These are phyloP conservation scores for Rhopalosiphum padi DNA, from an alignment of 1,140 invertebrate species.

Conservation along the genomic window DNA sequence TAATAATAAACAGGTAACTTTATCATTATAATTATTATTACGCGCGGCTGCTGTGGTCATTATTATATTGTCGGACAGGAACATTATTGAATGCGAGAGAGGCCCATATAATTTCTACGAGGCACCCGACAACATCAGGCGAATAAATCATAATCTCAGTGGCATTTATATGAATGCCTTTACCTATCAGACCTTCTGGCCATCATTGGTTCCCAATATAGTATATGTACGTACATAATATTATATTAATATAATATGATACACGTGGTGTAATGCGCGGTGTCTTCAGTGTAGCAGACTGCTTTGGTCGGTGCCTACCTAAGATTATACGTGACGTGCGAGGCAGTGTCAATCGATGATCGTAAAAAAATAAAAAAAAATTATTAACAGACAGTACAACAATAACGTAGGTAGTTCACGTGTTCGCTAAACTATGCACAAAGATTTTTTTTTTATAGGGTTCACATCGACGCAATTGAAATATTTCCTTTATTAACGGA, in stretches of 20 bases:
- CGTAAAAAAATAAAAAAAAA: slow-evolving; percentile 28
- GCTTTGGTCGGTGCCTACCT: not conserved
- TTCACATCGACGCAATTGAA: not conserved
- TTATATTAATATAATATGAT: not conserved
- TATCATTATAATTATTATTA: slow-evolving; percentile 57
- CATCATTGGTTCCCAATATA: slow-evolving; percentile 44
- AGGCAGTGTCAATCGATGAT: not conserved
- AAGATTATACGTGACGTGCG: not conserved
- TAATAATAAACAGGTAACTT: slow-evolving; percentile 54
- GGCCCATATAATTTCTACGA: slow-evolving; percentile 49
- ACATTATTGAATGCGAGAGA: slow-evolving; percentile 56
- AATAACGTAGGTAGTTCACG: not conserved
- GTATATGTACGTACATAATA: not conserved
- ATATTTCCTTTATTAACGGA: not conserved
- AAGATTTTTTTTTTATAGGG: not conserved
- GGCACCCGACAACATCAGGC: slow-evolving; percentile 6
- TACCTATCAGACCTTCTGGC: slow-evolving; percentile 38
- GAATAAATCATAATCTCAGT: slow-evolving; percentile 57
- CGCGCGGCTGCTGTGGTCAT: slow-evolving; percentile 42
- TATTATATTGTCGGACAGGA: slow-evolving; percentile 53
- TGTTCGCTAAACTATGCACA: not conserved
- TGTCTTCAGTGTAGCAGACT: not conserved
- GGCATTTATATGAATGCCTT: slow-evolving; percentile 54
- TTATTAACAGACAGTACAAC: not conserved
- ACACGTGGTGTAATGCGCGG: not conserved